Base-by-base conservation (phyloP, 2,888 invertebrate genomes). In the Oligia strigilis region DNA sequence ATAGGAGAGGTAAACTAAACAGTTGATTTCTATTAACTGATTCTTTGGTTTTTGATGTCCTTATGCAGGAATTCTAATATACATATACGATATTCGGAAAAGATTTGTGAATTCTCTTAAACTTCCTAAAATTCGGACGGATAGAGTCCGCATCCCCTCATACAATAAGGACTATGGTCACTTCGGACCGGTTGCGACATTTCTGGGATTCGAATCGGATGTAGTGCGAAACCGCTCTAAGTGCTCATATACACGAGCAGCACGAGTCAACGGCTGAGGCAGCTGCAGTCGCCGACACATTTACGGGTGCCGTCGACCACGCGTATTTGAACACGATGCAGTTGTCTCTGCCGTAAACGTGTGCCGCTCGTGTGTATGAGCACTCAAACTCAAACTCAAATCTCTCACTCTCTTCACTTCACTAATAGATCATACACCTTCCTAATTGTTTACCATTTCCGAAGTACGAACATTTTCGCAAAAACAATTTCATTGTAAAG, bases 391-490 rank as follows among this genome's bases (percentile, higher is more conserved):
- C n/a, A n/a, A n/a, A n/a, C n/a, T n/a, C n/a, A n/a, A n/a, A n/a
- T n/a, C n/a, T n/a, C n/a, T n/a, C n/a, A n/a, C 1, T 17, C 17
- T 49, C 11, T 52, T 29, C 19, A 40, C 17, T 46, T 77, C 14
- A 46, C 13, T 23, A 64, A 36, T 46, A 43, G 13, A 23, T 13
- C 1, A 29, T 1, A 58, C 6, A 17, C 17, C 17, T 66, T 8
- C 40, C 29, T 40, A 69, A 69, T 80, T 80, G 43, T 62, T 70
- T 62, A 80, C 43, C 43, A 46, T 36, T 81, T 73, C n/a, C 14
- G 19, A 72, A 81, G n/a, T 11, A 36, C 58, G 36, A 11, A 52
- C 6, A 17, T 62, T n/a, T 52, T 43, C 6, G 6, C 4, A 36
- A 36, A 43, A 62, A 23, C 6, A 62, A 46, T 46, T 43, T 36